Percentiles rank a stretch among this genome's conserved stretches.
These are phyloP conservation scores for Noctuana brunneofusca DNA, from an alignment of 2,888 invertebrate species.

Conservation along the genomic window DNA sequence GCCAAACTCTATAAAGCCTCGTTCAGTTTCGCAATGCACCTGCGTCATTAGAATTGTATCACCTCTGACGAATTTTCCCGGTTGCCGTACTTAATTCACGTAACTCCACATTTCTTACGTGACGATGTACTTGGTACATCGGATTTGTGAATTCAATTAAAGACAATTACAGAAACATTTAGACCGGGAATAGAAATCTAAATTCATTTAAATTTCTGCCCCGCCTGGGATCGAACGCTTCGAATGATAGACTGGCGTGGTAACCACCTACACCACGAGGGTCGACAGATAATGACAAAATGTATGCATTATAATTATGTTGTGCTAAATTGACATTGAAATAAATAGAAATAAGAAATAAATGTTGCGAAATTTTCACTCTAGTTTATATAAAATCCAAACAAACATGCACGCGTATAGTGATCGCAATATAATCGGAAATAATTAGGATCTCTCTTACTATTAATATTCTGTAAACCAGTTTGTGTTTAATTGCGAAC, in stretches of 20 bases:
- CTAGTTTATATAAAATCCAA: conserved; percentile 41
- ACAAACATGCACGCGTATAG: conserved; percentile 36
- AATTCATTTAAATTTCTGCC: no score
- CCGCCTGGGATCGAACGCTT: no score
- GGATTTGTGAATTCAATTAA: background rate
- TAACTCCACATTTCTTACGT: conserved; percentile 9
- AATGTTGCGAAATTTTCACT: no score
- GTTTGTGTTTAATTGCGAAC: conserved; percentile 34
- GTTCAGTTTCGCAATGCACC: conserved; percentile 10
- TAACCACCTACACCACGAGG: no score
- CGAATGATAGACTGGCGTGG: no score
- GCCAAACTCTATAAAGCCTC: conserved; percentile 7
- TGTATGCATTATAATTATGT: no score
- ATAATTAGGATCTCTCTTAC: conserved; percentile 33
- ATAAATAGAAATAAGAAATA: no score
- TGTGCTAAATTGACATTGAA: no score
- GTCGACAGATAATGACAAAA: no score
- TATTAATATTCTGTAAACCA: conserved; percentile 34
- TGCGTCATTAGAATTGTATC: conserved; percentile 22
- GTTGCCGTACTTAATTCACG: background rate
- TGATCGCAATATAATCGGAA: conserved; percentile 30
- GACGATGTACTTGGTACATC: conserved; percentile 13
- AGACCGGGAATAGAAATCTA: no score
- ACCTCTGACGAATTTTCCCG: background rate
- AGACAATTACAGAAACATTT: no score